Evolutionary conservation across 2,113 vertebrate species (phyloP), one percentile per base, ranked within the genome.

Genomic region (Dromaius novaehollandiae): DNA sequence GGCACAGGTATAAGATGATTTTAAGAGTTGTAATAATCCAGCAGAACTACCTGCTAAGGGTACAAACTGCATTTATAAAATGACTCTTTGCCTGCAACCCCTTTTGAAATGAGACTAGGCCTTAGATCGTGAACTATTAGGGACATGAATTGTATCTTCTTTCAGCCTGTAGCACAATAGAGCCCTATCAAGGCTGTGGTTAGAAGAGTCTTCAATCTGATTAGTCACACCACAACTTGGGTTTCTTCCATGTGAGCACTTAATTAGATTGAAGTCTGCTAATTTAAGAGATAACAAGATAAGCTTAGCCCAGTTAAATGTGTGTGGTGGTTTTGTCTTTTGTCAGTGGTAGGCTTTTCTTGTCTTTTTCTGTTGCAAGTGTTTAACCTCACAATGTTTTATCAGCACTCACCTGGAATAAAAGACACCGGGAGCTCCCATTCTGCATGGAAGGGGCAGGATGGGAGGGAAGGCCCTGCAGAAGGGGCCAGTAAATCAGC

Each of bases 211-310:
- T 69, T 34, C 81, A 51, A 66, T 79, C 89, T 78, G 95, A 48
- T 83, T 91, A 89, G 82, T 91, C 91, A 94, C 93, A 91, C 82
- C 71, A 8, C 91, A 95, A 48, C 79, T 95, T 94, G 95, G 87
- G 82, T 60, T 95, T 77, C 87, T 66, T 95, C 93, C 95, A 93
- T 75, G 64, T 55, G 71, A 95, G 82, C 89, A 60, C 95, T 96
- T 96, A 95, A 96, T 96, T 95, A 95, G 95, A 90, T 96, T 93
- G 92, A 95, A 76, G 81, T 53, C 89, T 92, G 86, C 92, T 96
- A 95, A 96, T 95, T 96, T 93, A 86, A 90, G 89, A 90, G 96
- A 93, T 95, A 95, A 96, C 94, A 93, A 95, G 96, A 94, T 96
- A 95, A 95, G 76, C 85, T 83, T 78, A 83, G 46, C 85, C 60